Base-by-base conservation (phyloP, 2,888 invertebrate species). In the Agrotis ipsilon region DNA sequence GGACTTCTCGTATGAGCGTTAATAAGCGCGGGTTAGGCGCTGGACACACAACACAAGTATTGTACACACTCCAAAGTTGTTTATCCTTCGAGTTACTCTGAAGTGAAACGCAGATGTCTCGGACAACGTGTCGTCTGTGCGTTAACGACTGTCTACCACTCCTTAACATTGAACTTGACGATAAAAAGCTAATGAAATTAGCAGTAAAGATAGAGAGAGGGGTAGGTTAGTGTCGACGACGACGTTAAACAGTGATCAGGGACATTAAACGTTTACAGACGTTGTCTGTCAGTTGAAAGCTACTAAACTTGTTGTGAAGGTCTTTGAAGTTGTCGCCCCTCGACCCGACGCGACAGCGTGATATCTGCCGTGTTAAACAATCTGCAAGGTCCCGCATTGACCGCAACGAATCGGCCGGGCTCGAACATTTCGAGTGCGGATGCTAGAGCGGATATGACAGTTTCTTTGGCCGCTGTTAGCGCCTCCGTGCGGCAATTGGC, bases 401-500 rank as follows among this genome's bases (percentile, higher is more conserved):
- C 83, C 78, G 85, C 81, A 75, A 74, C 68, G 62, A 81, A 82
- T 82, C 83, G 76, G 75, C 72, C 83, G 81, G 82, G 39, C 86
- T 84, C 83, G 81, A 86, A 87, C 83, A 88, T 92, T 95, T 95
- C 93, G 94, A 94, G 94, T 93, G 93, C 94, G 96, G 96, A 96
- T 96, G 95, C 90, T 87, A 96, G 90, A 90, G 91, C 94, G 95
- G 95, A 95, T 94, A 90, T 94, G 92, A 87, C 92, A 89, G 92
- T 92, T 91, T 92, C 91, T 89, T 90, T 88, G 87, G 86, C 87
- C 86, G 90, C 90, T 86, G 91, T 96, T 96, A 94, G 92, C 95
- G 96, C 95, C 96, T 94, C 95, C 92, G 95, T 94, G 94, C 90
- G 92, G 93, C 94, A 93, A 96, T 95, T 95, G 93, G 95, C 95